phyloP scores from a whole-genome alignment of 2,113 vertebrate species.

The Ursus arctos region DNA sequence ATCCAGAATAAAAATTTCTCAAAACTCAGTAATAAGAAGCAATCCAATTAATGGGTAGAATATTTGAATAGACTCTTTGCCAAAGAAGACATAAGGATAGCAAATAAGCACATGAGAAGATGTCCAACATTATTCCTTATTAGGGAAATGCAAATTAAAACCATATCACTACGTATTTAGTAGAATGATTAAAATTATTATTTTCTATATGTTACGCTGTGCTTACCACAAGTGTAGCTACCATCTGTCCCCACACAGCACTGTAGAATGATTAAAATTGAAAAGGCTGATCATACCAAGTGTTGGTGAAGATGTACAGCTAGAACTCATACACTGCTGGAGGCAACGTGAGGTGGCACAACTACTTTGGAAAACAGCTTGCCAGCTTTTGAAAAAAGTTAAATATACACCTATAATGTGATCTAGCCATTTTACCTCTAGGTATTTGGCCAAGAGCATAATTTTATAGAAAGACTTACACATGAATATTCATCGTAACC shows the following conservation, averaged over 20 bases:
- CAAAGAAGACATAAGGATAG: not conserved
- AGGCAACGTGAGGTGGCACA: not conserved
- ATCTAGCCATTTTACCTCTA: not conserved
- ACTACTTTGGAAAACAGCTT: not conserved
- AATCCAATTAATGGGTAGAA: not conserved
- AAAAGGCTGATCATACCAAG: not conserved
- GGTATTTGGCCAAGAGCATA: not conserved
- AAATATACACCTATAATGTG: not conserved
- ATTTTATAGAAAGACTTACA: not conserved
- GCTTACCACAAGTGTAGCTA: not conserved
- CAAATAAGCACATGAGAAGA: not conserved
- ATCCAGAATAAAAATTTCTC: not conserved
- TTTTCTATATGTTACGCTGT: not conserved
- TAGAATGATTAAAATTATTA: not conserved
- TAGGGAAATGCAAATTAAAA: not conserved
- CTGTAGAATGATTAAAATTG: not conserved
- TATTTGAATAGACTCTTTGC: not conserved
- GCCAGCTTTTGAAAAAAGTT: not conserved
- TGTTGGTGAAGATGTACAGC: not conserved
- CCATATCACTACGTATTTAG: not conserved
- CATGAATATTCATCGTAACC: not conserved
- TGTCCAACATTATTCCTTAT: not conserved
- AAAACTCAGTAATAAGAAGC: not conserved
- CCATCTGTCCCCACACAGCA: not conserved
- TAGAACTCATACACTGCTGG: not conserved